Evolutionary conservation across 2,888 invertebrate genomes (phyloP), one percentile per base, ranked within the genome.

Genomic region (Sarcophaga caerulescens): DNA sequence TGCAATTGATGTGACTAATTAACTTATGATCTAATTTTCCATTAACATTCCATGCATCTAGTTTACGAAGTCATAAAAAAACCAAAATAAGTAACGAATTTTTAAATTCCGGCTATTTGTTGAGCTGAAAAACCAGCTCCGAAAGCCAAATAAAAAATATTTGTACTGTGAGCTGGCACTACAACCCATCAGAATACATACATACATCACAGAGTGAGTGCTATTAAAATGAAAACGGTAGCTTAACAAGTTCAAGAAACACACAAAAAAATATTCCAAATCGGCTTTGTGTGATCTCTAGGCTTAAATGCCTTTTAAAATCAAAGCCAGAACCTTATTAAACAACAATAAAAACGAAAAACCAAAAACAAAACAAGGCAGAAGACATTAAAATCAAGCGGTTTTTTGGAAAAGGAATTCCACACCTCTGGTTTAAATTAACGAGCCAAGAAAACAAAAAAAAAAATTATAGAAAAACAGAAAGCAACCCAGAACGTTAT

Each of bases 211-310:
- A 52, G 14, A 47, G 14, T 52, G 4, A 47, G 17, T 14, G 17
- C 52, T 12, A 52, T 52, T 65, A 73, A 83, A 70, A 78, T 23
- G 23, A 77, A 52, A 86, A 84, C 86, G 70, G 86, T 86, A 86
- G 86, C 81, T 57, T 74, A 60, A 65, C 45, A 65, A 66, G 25
- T 52, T 35, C 35, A 8, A 71, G 57, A 45, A 68, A 47, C 21
- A 52, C 17, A 81, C 17, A 75, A 70, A 74, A 70, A 81, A 70
- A 75, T 81, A 70, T 83, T 74, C 73, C 44, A 19, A 21, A 35
- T 35, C 52, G 21, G 8, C 17, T 21, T n/a, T 71, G 19, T 63
- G 69, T 81, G 86, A 84, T 71, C 75, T 68, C n/a, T 1, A 60
- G 52, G 77, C 83, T 17, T 70, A 45, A 74, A 65, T 62, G 21